Evolutionary conservation across 2,113 vertebrate species (phyloP).

Genomic region (Rallus limicola): DNA sequence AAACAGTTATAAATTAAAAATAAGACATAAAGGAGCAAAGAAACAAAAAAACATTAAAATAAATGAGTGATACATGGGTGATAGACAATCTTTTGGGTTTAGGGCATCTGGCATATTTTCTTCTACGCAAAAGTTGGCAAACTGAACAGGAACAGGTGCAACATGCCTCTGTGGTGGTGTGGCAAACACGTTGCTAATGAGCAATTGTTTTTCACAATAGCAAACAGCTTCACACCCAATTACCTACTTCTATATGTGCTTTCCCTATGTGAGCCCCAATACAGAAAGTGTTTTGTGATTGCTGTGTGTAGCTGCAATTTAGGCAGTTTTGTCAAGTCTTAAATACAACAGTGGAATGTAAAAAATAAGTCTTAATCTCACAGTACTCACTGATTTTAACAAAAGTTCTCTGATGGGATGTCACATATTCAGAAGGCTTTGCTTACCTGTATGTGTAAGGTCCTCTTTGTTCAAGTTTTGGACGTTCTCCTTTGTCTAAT

Average conservation of each 20-base stretch:
- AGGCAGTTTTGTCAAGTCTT: not conserved
- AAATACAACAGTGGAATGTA: not conserved
- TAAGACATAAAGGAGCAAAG: not conserved
- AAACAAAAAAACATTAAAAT: not conserved
- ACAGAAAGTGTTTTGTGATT: not conserved
- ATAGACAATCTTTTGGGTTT: not conserved
- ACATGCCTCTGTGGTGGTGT: not conserved
- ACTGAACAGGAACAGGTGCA: not conserved
- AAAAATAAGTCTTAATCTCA: not conserved
- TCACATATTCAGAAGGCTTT: not conserved
- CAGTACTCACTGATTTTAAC: not conserved
- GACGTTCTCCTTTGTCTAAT: conserved; percentile 59
- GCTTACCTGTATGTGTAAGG: conserved; percentile 92
- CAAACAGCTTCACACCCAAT: not conserved
- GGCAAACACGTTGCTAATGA: not conserved
- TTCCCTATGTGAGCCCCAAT: not conserved
- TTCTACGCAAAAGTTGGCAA: not conserved
- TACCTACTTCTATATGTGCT: not conserved
- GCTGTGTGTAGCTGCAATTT: not conserved
- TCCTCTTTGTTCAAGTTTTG: conserved; percentile 84
- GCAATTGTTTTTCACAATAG: not conserved
- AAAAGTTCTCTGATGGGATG: not conserved
- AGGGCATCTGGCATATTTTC: not conserved
- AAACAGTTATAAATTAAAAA: not conserved
- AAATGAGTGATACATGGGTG: not conserved